Evolutionary conservation across 2,797 vertebrate species (phyloP).

Genomic region (Lophura swinhoii): DNA sequence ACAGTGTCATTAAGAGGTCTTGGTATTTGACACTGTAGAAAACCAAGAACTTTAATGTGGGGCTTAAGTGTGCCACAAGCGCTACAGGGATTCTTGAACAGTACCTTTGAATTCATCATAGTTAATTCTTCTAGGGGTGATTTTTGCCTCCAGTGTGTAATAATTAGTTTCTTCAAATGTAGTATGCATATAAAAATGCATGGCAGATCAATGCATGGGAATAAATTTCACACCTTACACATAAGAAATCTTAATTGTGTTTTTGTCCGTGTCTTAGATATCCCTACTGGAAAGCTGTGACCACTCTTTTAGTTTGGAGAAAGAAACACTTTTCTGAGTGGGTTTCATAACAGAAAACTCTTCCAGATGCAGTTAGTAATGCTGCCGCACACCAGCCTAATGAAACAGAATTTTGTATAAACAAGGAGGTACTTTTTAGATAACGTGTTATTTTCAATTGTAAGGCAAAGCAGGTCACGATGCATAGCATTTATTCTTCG

Average conservation of each 20-base stretch:
- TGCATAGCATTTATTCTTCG: background rate
- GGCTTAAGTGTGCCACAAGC: background rate
- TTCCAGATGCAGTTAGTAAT: background rate
- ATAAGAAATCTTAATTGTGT: constrained; percentile 22
- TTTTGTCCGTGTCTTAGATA: background rate
- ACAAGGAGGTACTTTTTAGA: background rate
- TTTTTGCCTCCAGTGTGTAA: constrained; percentile 2
- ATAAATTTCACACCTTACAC: constrained; percentile 8
- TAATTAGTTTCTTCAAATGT: constrained; percentile 27
- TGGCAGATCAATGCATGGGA: background rate
- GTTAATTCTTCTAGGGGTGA: constrained; percentile 11
- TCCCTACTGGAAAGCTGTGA: background rate
- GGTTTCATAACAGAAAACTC: constrained; percentile 18
- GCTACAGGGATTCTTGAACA: background rate
- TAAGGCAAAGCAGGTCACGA: background rate
- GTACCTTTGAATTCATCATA: background rate
- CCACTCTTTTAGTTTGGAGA: background rate
- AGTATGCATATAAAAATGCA: constrained; percentile 29
- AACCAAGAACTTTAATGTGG: background rate
- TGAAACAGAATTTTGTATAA: background rate
- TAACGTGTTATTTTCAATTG: background rate
- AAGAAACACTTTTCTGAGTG: background rate
- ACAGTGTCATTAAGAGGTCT: background rate
- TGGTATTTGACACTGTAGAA: background rate
- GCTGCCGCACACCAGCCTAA: background rate